These are phyloP conservation scores for Troides aeacus DNA, from an alignment of 2,888 invertebrate species.

Conservation along the genomic window DNA sequence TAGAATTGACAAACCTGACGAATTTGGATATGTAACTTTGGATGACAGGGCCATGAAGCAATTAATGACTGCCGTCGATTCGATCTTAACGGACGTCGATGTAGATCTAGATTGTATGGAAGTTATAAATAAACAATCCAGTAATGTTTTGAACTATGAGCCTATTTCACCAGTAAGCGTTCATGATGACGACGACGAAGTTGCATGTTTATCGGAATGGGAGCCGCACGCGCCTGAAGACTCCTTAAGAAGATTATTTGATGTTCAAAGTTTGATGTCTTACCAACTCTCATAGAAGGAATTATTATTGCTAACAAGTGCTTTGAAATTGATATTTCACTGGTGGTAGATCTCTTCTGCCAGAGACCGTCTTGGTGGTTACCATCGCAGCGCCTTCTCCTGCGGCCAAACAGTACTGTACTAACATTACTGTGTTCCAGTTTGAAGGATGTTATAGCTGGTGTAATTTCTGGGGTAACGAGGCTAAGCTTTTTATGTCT, in stretches of 20 bases:
- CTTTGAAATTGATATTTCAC: too few species aligned
- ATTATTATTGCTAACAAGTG: background rate
- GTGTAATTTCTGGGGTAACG: too few species aligned
- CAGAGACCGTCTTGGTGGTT: too few species aligned
- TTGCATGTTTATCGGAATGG: conserved; percentile 23
- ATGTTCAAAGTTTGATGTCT: conserved; percentile 29
- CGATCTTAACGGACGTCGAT: conserved; percentile 36
- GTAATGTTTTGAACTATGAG: conserved; percentile 44
- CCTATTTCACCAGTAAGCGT: conserved; percentile 57
- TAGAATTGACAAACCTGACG: conserved; percentile 47
- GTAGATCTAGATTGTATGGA: conserved; percentile 8
- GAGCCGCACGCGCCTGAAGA: conserved; percentile 29
- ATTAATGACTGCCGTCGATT: conserved; percentile 46
- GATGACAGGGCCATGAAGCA: conserved; percentile 48
- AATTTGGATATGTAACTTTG: conserved; percentile 51
- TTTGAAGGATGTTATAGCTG: too few species aligned
- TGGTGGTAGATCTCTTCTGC: too few species aligned
- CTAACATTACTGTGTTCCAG: too few species aligned
- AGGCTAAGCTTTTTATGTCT: too few species aligned
- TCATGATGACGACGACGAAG: conserved; percentile 33
- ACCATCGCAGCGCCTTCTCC: too few species aligned
- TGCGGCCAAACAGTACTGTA: too few species aligned
- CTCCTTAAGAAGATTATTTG: conserved; percentile 30
- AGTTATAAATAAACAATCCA: conserved; percentile 28
- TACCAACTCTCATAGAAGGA: background rate